These are phyloP conservation scores for Origma solitaria DNA, from an alignment of 2,113 vertebrate genomes.

Conservation along the genomic window DNA sequence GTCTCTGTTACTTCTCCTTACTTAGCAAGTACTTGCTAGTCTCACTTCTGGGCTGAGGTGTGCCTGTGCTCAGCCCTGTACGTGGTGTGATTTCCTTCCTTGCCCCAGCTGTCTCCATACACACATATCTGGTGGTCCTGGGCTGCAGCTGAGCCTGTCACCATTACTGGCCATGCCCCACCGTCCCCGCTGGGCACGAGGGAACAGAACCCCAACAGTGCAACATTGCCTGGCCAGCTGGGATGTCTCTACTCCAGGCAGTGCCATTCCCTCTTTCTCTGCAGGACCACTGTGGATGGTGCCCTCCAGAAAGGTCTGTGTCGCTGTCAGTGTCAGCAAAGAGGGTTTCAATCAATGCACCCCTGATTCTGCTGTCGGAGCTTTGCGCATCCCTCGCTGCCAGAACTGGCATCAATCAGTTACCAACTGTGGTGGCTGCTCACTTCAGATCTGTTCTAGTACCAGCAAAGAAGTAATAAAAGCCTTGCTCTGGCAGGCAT, in stretches of 20 bases:
- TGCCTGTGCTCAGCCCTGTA: not conserved
- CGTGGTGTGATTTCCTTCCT: not conserved
- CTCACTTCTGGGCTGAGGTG: not conserved
- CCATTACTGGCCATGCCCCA: not conserved
- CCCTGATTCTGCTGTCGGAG: not conserved
- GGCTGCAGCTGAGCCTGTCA: not conserved
- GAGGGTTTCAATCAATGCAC: not conserved
- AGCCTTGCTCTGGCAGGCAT: conserved; percentile 11
- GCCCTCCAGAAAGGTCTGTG: not conserved
- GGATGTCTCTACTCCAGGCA: not conserved
- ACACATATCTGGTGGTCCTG: not conserved
- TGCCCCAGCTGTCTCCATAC: not conserved
- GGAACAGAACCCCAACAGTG: not conserved
- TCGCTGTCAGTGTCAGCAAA: not conserved
- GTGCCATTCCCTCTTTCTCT: not conserved
- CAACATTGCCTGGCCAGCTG: not conserved
- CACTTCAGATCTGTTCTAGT: not conserved
- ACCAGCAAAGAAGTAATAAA: not conserved
- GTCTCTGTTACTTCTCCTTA: not conserved
- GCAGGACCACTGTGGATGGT: not conserved
- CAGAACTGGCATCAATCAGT: not conserved
- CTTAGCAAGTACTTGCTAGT: not conserved
- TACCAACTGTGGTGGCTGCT: not conserved
- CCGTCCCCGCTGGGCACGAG: fast-evolving
- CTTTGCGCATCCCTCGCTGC: not conserved